Evolutionary conservation across 2,888 invertebrate genomes (phyloP), one percentile per base, ranked within the genome.

Genomic region (Folsomia manolachei): DNA sequence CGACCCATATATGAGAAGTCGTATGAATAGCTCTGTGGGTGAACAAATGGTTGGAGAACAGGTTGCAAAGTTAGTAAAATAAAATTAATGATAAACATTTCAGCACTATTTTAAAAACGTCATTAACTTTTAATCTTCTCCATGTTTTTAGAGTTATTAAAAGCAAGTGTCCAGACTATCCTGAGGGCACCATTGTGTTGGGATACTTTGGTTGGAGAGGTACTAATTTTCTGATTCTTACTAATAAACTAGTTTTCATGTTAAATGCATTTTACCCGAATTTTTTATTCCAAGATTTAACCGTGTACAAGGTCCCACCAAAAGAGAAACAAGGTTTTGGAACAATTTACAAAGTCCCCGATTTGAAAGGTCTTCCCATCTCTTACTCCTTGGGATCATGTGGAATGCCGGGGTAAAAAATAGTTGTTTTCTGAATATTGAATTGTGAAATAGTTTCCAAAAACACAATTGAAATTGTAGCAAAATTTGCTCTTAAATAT

Each of bases 31-130:
- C 21, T 86, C 87, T 81, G 79, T 86, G 70, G 90, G 90, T 1
- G 84, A 84, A 4, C 87, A 88, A 64, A 90, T 91, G 88, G 87
- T 90, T 69, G 91, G 91, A 25, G 84, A 87, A 64, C 91, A 91
- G 85, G 87, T 91, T 60, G 90, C 89, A 18, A 66, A 18, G 66
- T 66, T 26, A 11, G 51, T 7, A 63, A 25, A 14, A 24, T 24
- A 21, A 18, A 26, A 51, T 18, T 27, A 26, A 27, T 39, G 14
- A 39, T 39, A 4, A 14, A 39, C 4, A 39, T 14, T 39, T 39
- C 14, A 39, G 14, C 4, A 39, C 39, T 39, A 39, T 39, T 39
- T 39, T 39, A 39, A 9, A 39, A 39, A 9, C 14, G 14, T 39
- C 39, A 14, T 39, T 39, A 39, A 9, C 14, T 4, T 4, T 14